These are phyloP conservation scores for Osmerus eperlanus DNA, from an alignment of 2,113 vertebrate species.

Conservation along the genomic window DNA sequence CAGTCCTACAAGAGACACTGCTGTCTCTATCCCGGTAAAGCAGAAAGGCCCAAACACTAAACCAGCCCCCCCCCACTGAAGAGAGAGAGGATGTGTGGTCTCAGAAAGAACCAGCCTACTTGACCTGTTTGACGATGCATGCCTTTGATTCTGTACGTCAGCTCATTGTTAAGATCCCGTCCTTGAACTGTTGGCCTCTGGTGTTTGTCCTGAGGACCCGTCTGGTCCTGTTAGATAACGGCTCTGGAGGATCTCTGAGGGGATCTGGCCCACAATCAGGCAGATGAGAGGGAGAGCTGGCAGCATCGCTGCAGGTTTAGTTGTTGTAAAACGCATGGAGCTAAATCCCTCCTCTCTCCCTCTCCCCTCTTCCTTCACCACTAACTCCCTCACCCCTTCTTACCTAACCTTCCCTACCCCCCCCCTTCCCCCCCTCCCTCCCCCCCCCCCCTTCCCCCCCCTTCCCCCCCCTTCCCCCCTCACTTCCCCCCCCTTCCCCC, in stretches of 20 bases:
- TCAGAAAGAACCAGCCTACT: too few species aligned
- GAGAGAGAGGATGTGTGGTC: too few species aligned
- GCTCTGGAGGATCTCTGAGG: constrained; percentile 22
- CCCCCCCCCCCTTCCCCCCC: too few species aligned
- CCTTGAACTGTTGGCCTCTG: constrained; percentile 23
- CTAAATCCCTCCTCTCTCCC: background rate
- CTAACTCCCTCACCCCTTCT: too few species aligned
- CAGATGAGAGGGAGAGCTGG: constrained; percentile 7
- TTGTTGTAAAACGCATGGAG: background rate
- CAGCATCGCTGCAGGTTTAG: background rate
- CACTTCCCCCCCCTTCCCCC: too few species aligned
- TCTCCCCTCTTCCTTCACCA: background rate
- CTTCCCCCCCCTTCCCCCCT: background rate
- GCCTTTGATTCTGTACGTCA: background rate
- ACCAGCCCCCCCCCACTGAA: too few species aligned
- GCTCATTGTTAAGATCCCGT: constrained; percentile 10
- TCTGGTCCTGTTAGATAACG: constrained; percentile 37
- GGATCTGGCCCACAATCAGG: constrained; percentile 11
- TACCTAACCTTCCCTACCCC: too few species aligned
- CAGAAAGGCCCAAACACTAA: too few species aligned
- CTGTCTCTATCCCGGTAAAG: too few species aligned
- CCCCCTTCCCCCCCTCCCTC: too few species aligned
- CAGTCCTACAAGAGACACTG: too few species aligned
- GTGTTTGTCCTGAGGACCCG: constrained; percentile 13
- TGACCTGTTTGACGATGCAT: background rate